phyloP scores from a whole-genome alignment of 2,888 invertebrate species.

The Bibio marci region DNA sequence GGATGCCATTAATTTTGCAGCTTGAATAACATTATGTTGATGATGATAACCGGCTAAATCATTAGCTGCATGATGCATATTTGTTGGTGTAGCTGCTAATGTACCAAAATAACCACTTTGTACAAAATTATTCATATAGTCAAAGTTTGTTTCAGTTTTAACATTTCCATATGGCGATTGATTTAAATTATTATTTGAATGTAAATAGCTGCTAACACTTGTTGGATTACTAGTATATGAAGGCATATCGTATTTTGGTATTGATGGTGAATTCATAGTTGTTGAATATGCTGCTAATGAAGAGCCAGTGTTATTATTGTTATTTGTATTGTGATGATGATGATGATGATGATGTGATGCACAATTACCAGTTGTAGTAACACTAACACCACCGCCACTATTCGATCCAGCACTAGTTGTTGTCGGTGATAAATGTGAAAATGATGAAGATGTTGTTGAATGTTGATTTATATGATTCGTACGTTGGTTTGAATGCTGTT shows the following conservation, averaged over 20 bases:
- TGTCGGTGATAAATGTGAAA: background rate
- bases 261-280: constrained; percentile 12
- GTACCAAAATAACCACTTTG: constrained; percentile 20
- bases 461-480: constrained; percentile 11
- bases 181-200: constrained; percentile 10
- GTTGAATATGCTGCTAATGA: constrained; percentile 8
- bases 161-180: constrained; percentile 17
- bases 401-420: constrained; percentile 6
- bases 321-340: constrained; percentile 4
- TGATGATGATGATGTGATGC: constrained; percentile 23
- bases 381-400: constrained; percentile 3
- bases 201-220: constrained; percentile 7
- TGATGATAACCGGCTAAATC: constrained; percentile 63
- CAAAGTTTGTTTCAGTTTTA: constrained; percentile 28
- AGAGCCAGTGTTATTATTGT: too few relatives aligned
- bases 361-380: constrained; percentile 7
- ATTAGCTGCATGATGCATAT: constrained; percentile 20
- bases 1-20: constrained; percentile 69
- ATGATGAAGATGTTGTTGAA: constrained; percentile 13
- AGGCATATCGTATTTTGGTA: constrained; percentile 17
- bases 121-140: constrained; percentile 28
- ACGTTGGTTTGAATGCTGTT: background rate
- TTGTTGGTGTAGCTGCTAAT: too few relatives aligned
- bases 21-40: constrained; percentile 70
- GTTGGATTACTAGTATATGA: constrained; percentile 13